Conservation (phyloP, 2,113 vertebrate genomes). For the Coreoperca whiteheadi region DNA sequence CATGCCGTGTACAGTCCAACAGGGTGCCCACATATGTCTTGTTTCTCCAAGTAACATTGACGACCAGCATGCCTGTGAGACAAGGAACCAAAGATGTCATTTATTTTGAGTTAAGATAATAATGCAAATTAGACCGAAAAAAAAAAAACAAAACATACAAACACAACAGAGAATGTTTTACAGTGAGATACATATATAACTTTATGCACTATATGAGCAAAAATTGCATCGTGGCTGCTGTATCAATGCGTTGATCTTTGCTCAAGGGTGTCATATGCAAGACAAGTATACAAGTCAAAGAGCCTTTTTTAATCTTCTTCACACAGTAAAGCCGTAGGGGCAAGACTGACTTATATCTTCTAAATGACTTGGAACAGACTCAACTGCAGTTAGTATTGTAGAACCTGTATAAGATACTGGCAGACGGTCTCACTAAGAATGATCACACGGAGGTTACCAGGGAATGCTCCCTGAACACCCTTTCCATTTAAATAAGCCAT, state of each 20-base stretch:
- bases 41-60: slow-evolving; percentile 99
- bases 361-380: slow-evolving; percentile 61
- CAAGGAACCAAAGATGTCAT: slow-evolving; percentile 12
- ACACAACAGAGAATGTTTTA: not conserved
- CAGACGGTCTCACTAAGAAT: slow-evolving; percentile 52
- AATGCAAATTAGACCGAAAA: not conserved
- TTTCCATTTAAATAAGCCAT: slow-evolving; percentile 70
- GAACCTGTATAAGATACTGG: slow-evolving; percentile 46
- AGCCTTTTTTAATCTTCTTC: slow-evolving; percentile 47
- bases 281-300: slow-evolving; percentile 39
- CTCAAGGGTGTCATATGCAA: slow-evolving; percentile 37
- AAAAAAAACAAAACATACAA: not conserved
- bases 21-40: slow-evolving; percentile 98
- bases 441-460: slow-evolving; percentile 60
- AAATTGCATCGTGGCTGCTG: not conserved
- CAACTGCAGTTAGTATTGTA: slow-evolving; percentile 35
- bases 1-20: slow-evolving; percentile 96
- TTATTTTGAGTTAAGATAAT: slow-evolving; percentile 7
- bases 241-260: slow-evolving; percentile 36
- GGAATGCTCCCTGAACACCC: slow-evolving; percentile 61
- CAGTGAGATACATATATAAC: not conserved
- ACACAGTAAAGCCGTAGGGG: slow-evolving; percentile 32
- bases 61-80: slow-evolving; percentile 95
- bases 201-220: not conserved
- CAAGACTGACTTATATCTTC: slow-evolving; percentile 43